These are phyloP conservation scores for Grammomys surdaster DNA, from an alignment of 2,113 vertebrate genomes.

Conservation along the genomic window DNA sequence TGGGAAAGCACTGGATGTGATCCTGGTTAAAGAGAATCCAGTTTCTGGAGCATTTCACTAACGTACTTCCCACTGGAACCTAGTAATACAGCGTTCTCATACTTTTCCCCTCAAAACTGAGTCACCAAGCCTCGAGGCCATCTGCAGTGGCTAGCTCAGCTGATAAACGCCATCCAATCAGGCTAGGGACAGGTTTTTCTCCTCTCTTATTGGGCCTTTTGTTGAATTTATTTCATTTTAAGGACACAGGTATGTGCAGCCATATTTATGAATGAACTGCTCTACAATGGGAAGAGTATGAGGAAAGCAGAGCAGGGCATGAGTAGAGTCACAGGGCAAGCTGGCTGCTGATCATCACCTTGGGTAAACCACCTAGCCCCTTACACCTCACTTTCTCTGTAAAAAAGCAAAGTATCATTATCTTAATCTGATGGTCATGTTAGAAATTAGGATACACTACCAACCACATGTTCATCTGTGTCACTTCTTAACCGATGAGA, in stretches of 20 bases:
- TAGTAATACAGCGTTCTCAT: constrained; percentile 2
- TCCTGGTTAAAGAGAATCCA: neutral
- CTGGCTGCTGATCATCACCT: neutral
- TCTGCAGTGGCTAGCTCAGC: neutral
- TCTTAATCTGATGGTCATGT: neutral
- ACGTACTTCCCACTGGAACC: neutral
- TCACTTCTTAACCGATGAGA: neutral
- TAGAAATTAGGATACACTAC: neutral
- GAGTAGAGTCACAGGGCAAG: neutral
- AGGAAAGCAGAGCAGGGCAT: neutral
- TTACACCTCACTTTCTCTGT: neutral
- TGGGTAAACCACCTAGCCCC: constrained; percentile 17
- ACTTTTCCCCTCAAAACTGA: constrained; percentile 34
- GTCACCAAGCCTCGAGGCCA: constrained; percentile 36
- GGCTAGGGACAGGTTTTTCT: neutral
- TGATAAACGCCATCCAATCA: constrained; percentile 3
- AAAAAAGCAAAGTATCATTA: constrained; percentile 36
- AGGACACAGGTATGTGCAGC: neutral
- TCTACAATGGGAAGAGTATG: neutral
- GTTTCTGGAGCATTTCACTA: neutral
- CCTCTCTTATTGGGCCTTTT: neutral
- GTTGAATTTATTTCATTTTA: constrained; percentile 35
- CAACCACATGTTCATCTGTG: neutral
- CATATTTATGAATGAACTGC: neutral
- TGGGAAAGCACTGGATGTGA: neutral